Conservation (phyloP, 2,797 vertebrate species). For the Pteronotus mesoamericanus region DNA sequence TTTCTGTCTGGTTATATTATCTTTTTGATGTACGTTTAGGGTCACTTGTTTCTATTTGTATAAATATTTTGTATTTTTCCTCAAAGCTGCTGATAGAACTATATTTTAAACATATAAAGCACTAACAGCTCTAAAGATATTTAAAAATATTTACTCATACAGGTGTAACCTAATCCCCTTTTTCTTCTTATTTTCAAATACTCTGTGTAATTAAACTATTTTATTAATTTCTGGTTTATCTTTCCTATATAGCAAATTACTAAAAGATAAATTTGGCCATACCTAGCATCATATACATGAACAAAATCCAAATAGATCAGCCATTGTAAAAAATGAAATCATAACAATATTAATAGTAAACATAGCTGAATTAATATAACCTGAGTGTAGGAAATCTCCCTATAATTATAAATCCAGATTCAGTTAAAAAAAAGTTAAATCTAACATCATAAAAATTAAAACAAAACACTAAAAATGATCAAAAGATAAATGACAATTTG, state of each 20-base stretch:
- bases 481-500: background rate
- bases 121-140: background rate
- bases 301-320: background rate
- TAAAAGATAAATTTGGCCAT: background rate
- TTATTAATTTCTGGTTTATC: background rate
- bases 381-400: background rate
- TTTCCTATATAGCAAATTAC: background rate
- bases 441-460: background rate
- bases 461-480: background rate
- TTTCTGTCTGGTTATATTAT: background rate
- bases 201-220: background rate
- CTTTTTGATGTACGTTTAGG: background rate
- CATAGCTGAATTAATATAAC: background rate
- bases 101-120: background rate
- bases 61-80: background rate
- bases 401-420: background rate
- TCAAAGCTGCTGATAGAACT: background rate
- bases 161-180: background rate
- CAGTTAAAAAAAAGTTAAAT: background rate
- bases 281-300: background rate
- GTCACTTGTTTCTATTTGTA: background rate
- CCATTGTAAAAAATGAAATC: background rate
- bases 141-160: background rate
- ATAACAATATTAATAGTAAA: background rate
- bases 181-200: background rate